These are phyloP conservation scores for Mesoligia furuncula DNA, from an alignment of 2,888 invertebrate species.

Conservation along the genomic window DNA sequence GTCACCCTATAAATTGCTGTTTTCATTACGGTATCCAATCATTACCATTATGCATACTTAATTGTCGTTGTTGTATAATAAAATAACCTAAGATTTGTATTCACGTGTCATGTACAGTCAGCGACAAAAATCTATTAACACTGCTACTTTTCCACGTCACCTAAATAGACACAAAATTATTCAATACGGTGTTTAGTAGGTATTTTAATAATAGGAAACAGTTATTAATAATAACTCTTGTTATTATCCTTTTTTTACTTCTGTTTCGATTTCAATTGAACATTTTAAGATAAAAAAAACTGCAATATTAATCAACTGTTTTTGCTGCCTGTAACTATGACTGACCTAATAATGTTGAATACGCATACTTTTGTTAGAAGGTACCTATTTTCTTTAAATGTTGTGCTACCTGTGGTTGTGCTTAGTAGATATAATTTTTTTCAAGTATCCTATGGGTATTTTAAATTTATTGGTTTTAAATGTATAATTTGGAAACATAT, in stretches of 20 bases:
- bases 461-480: constrained; percentile 7
- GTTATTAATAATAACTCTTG: too few relatives aligned
- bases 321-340: not conserved
- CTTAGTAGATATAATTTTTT: constrained; percentile 1
- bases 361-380: not conserved
- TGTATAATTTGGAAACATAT: constrained; percentile 1
- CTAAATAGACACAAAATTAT: not conserved
- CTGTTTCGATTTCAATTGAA: not conserved
- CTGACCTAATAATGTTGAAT: not conserved
- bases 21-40: not conserved
- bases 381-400: not conserved
- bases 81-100: not conserved
- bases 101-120: not conserved
- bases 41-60: not conserved
- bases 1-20: not conserved
- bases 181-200: not conserved
- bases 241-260: too few relatives aligned
- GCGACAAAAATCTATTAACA: not conserved
- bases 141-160: not conserved
- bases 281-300: not conserved
- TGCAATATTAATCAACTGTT: not conserved
- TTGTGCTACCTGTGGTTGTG: constrained; percentile 9
- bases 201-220: not conserved
- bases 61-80: not conserved
- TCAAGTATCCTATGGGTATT: not conserved